Percentiles rank a stretch among this genome's conserved stretches.
These are phyloP conservation scores for Gari tellinella DNA, from an alignment of 2,888 invertebrate species.

Conservation along the genomic window DNA sequence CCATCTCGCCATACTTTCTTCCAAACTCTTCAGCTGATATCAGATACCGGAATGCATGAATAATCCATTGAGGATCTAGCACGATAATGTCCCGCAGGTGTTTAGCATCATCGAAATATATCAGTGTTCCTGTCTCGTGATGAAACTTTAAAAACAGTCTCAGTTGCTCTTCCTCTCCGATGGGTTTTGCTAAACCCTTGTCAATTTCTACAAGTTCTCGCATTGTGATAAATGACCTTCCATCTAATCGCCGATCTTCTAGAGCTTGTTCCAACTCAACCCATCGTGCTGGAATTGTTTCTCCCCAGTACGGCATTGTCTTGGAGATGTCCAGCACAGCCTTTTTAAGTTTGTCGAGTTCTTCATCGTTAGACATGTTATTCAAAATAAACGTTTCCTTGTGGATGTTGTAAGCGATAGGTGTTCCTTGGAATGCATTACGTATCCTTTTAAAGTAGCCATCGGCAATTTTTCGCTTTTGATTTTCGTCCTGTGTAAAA, in stretches of 20 bases:
- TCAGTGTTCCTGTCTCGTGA: constrained; percentile 36
- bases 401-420: constrained; percentile 24
- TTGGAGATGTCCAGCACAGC: constrained; percentile 25
- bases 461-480: constrained; percentile 16
- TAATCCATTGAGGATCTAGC: constrained; percentile 52
- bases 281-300: constrained; percentile 47
- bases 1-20: constrained; percentile 38
- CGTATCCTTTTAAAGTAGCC: constrained; percentile 27
- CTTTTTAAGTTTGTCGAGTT: constrained; percentile 24
- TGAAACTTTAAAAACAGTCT: constrained; percentile 35
- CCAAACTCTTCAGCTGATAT: constrained; percentile 45
- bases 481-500: constrained; percentile 18
- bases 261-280: constrained; percentile 45
- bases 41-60: constrained; percentile 42
- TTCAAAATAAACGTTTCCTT: constrained; percentile 31
- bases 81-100: constrained; percentile 27
- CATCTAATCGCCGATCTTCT: constrained; percentile 32
- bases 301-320: constrained; percentile 39
- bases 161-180: constrained; percentile 36
- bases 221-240: constrained; percentile 24
- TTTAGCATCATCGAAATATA: constrained; percentile 39
- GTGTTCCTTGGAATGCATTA: constrained; percentile 31
- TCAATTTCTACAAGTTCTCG: constrained; percentile 28
- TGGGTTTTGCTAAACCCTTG: constrained; percentile 28
- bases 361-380: constrained; percentile 27